Conservation (phyloP, 1,140 invertebrate genomes). For the Calliphora vicina region DNA sequence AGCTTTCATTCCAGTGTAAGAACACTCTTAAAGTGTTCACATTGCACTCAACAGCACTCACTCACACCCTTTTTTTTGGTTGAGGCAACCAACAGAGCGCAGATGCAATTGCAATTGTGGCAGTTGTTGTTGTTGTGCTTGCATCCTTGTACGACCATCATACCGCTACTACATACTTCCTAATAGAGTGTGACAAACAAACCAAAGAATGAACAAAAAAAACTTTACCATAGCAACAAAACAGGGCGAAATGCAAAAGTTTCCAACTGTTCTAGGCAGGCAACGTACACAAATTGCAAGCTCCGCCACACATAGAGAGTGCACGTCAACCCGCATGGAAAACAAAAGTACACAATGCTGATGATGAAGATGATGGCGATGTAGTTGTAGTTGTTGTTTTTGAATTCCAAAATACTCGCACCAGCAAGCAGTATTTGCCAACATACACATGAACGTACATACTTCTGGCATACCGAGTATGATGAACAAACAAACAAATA, state of each 20-base stretch:
- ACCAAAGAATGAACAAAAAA: not conserved
- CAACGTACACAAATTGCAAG: not conserved
- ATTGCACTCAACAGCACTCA: not conserved
- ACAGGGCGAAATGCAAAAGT: not conserved
- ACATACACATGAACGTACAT: no score
- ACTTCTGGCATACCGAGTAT: no score
- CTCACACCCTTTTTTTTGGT: not conserved
- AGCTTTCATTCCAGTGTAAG: not conserved
- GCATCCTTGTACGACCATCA: not conserved
- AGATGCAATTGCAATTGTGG: not conserved
- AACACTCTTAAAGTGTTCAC: not conserved
- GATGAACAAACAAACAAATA: no score
- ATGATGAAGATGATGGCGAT: not conserved
- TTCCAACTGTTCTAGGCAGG: not conserved
- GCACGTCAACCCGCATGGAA: not conserved
- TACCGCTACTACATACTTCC: not conserved
- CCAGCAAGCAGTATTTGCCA: not conserved
- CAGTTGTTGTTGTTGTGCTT: not conserved
- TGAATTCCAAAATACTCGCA: not conserved
- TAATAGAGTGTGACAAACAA: not conserved
- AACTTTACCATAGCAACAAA: slow-evolving; percentile 6
- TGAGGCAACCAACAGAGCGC: not conserved
- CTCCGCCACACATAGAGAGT: not conserved
- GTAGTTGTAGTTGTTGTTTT: no score
- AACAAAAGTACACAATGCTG: not conserved